phyloP scores from a whole-genome alignment of 2,888 invertebrate genomes.

The Syrphus vitripennis region DNA sequence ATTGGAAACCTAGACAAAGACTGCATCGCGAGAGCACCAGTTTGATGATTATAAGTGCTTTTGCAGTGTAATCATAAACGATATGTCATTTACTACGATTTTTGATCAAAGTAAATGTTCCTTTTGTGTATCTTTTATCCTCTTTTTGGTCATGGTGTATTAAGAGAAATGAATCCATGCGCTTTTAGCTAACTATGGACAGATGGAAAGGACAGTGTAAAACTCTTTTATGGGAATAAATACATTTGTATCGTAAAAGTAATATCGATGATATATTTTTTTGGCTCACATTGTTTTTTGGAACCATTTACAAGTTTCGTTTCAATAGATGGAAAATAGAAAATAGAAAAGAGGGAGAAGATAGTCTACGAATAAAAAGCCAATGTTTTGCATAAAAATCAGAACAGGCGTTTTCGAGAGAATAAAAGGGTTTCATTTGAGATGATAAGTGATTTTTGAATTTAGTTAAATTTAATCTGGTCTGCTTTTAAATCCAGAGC shows the following conservation, averaged over 20 bases:
- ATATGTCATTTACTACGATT: slow-evolving; percentile 60
- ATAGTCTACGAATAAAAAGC: too few species aligned
- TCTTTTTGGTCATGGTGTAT: background rate
- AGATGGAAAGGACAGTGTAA: slow-evolving; percentile 14
- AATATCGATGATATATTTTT: too few species aligned
- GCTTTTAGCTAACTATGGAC: background rate
- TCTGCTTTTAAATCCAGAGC: too few species aligned
- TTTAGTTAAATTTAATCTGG: too few species aligned
- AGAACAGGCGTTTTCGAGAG: too few species aligned
- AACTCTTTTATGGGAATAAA: background rate
- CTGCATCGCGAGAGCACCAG: background rate
- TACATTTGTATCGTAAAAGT: background rate
- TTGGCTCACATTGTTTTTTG: too few species aligned
- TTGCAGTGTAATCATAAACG: slow-evolving; percentile 38
- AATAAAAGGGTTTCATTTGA: too few species aligned
- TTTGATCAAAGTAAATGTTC: slow-evolving; percentile 61
- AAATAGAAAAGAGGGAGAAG: too few species aligned
- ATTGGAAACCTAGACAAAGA: background rate
- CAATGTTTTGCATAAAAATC: too few species aligned
- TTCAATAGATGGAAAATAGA: too few species aligned
- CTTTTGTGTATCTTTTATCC: slow-evolving; percentile 33
- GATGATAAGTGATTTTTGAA: too few species aligned
- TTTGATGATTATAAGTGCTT: slow-evolving; percentile 53
- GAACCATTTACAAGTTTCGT: too few species aligned
- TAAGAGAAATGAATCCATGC: background rate